These are phyloP conservation scores for Gallinago nigripennis DNA, from an alignment of 2,797 vertebrate genomes.

Conservation along the genomic window DNA sequence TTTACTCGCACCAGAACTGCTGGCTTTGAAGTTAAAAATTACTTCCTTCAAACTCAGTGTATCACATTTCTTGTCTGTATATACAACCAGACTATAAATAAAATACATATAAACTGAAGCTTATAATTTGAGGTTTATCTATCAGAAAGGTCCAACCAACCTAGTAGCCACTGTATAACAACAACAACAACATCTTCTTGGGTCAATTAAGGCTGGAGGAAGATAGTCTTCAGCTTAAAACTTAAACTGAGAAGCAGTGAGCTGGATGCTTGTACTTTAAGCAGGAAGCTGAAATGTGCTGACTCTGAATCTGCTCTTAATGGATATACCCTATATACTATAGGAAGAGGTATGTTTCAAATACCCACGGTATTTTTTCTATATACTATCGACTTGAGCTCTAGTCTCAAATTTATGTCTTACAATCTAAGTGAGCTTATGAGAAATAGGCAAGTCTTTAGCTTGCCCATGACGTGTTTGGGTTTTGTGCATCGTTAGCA, in stretches of 20 bases:
- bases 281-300: neutral
- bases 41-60: neutral
- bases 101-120: neutral
- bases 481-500: neutral
- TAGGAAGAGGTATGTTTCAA: neutral
- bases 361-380: neutral
- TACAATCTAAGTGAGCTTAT: neutral
- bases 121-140: neutral
- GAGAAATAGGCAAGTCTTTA: conserved; percentile 44
- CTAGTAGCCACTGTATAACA: neutral
- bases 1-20: neutral
- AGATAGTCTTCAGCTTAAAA: neutral
- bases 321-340: neutral
- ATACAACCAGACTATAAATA: neutral
- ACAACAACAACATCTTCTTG: neutral
- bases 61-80: neutral
- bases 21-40: neutral
- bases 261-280: neutral
- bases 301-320: neutral
- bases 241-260: neutral
- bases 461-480: neutral
- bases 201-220: neutral
- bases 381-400: neutral
- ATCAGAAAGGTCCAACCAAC: neutral
- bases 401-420: neutral